These are phyloP conservation scores for Serrognathus titanus DNA, from an alignment of 2,888 invertebrate species.

Conservation along the genomic window DNA sequence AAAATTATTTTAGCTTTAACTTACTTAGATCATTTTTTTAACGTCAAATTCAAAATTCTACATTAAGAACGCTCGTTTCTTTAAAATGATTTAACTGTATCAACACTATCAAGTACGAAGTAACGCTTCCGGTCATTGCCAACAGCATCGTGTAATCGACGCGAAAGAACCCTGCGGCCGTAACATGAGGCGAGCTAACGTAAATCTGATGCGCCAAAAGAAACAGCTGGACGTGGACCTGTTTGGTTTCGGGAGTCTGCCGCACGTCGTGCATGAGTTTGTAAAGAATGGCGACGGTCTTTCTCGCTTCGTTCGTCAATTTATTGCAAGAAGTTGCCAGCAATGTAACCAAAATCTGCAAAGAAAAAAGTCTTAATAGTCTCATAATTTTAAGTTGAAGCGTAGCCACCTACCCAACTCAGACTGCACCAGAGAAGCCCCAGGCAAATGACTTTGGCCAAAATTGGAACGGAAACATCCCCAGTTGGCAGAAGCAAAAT, in stretches of 20 bases:
- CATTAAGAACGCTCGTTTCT: too few species aligned
- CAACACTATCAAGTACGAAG: conserved; percentile 1
- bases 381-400: neutral
- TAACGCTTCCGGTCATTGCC: neutral
- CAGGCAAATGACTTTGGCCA: too few species aligned
- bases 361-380: neutral
- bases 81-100: neutral
- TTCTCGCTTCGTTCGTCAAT: neutral
- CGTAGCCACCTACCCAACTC: too few species aligned
- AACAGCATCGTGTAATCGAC: conserved; percentile 6
- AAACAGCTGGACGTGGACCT: neutral
- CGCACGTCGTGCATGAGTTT: neutral
- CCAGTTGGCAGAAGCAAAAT: too few species aligned
- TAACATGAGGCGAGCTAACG: neutral
- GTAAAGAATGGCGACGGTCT: neutral
- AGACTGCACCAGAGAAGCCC: too few species aligned
- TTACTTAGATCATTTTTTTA: too few species aligned
- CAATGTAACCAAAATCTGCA: neutral
- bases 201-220: neutral
- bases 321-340: neutral
- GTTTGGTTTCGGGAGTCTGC: neutral
- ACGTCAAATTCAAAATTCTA: too few species aligned
- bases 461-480: too few species aligned
- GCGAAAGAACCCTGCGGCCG: conserved; percentile 2
- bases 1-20: too few species aligned